These are phyloP conservation scores for Coenobita brevimanus DNA, from an alignment of 1,140 invertebrate genomes.

Conservation along the genomic window DNA sequence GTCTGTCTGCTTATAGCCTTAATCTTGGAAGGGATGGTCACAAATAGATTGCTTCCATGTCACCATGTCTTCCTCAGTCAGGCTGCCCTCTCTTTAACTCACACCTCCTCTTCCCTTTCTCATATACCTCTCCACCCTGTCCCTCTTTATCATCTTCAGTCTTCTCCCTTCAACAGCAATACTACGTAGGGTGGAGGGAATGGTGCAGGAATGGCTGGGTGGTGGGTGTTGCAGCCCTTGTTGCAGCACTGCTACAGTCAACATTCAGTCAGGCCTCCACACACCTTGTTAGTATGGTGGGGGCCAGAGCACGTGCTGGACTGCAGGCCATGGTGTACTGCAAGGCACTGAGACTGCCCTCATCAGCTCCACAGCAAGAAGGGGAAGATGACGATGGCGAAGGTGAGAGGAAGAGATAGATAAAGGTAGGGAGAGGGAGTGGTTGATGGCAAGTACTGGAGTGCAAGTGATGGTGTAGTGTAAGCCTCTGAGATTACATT, in stretches of 20 bases:
- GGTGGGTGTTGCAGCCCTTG: constrained; percentile 81
- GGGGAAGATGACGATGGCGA: neutral
- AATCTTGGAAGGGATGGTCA: too few relatives aligned
- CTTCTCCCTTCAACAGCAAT: constrained; percentile 7
- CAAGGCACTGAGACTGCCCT: constrained; percentile 40
- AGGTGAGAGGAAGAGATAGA: constrained; percentile 23
- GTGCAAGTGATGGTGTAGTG: too few relatives aligned
- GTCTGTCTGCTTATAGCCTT: neutral
- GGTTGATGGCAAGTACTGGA: too few relatives aligned
- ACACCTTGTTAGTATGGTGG: constrained; percentile 86
- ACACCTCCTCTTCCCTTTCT: too few relatives aligned
- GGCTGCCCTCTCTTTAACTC: too few relatives aligned
- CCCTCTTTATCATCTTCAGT: neutral
- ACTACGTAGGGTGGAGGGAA: constrained; percentile 73
- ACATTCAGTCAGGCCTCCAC: constrained; percentile 89
- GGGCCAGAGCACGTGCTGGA: constrained; percentile 84
- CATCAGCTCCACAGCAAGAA: constrained; percentile 10
- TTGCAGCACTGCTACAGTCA: constrained; percentile 84
- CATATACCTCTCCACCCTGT: neutral
- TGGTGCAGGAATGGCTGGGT: constrained; percentile 86
- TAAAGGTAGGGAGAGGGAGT: neutral
- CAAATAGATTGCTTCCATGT: too few relatives aligned
- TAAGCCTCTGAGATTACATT: too few relatives aligned
- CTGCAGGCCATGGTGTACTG: constrained; percentile 77
- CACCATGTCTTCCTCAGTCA: too few relatives aligned